phyloP scores from a whole-genome alignment of 2,888 invertebrate genomes.

The Cryptus viduatorius region DNA sequence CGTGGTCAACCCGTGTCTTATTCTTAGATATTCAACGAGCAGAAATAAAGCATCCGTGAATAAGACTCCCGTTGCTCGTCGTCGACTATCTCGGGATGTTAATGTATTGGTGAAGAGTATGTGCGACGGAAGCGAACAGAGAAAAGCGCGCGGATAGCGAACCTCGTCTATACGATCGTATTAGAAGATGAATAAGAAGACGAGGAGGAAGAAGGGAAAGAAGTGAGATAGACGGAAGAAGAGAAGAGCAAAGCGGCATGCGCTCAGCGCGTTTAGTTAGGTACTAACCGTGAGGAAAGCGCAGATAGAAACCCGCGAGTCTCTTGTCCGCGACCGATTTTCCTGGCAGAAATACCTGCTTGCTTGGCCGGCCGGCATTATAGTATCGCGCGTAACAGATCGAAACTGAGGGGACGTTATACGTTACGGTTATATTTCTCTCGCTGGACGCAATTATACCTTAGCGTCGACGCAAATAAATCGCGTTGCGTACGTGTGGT shows the following conservation, averaged over 20 bases:
- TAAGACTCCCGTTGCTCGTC: conserved; percentile 25
- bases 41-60: conserved; percentile 58
- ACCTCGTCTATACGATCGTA: conserved; percentile 20
- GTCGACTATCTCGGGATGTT: conserved; percentile 29
- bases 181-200: conserved; percentile 51
- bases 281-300: conserved; percentile 43
- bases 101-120: neutral
- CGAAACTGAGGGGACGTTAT: neutral
- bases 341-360: conserved; percentile 29
- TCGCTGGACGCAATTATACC: too few relatives aligned
- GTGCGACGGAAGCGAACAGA: neutral
- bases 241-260: conserved; percentile 34
- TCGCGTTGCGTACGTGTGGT: too few relatives aligned
- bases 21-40: conserved; percentile 57
- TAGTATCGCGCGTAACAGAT: neutral
- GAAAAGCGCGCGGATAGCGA: conserved; percentile 3
- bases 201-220: conserved; percentile 25
- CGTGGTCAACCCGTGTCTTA: conserved; percentile 53
- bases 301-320: conserved; percentile 32
- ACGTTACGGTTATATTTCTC: neutral
- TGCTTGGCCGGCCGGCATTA: conserved; percentile 38
- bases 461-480: too few relatives aligned
- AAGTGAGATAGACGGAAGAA: conserved; percentile 31
- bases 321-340: neutral
- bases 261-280: conserved; percentile 53